Evolutionary conservation across 2,888 invertebrate species (phyloP).

Genomic region (Zygogramma bicolorata): DNA sequence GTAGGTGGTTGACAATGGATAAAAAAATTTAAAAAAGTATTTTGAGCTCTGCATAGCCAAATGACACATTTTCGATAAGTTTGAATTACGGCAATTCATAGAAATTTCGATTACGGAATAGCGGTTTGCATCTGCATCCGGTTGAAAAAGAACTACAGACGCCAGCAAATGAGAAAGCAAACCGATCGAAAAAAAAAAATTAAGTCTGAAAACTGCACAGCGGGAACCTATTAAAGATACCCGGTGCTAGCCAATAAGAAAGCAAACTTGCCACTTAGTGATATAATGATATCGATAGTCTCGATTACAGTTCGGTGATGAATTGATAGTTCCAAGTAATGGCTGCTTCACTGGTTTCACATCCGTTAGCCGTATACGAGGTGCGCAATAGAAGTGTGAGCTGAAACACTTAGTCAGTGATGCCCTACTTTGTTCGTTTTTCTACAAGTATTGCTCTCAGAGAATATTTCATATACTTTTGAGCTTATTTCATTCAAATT

Average conservation of each 20-base stretch:
- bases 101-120: background rate
- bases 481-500: too few relatives aligned
- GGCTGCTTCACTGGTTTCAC: background rate
- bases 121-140: background rate
- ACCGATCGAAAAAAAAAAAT: background rate
- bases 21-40: too few relatives aligned
- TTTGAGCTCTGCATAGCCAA: too few relatives aligned
- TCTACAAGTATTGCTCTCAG: too few relatives aligned
- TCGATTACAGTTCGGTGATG: background rate
- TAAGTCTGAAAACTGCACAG: background rate
- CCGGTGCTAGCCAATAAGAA: conserved; percentile 1
- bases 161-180: background rate
- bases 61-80: too few relatives aligned
- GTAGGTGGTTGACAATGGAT: too few relatives aligned
- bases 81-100: background rate
- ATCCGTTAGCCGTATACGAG: background rate
- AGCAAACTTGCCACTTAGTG: background rate
- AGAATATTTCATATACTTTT: too few relatives aligned
- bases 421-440: too few relatives aligned
- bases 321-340: background rate
- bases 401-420: too few relatives aligned
- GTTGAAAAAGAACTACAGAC: background rate
- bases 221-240: conserved; percentile 4
- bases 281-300: background rate
- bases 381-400: background rate